Conservation (phyloP, 2,888 invertebrate genomes). For the Timema cristinae region DNA sequence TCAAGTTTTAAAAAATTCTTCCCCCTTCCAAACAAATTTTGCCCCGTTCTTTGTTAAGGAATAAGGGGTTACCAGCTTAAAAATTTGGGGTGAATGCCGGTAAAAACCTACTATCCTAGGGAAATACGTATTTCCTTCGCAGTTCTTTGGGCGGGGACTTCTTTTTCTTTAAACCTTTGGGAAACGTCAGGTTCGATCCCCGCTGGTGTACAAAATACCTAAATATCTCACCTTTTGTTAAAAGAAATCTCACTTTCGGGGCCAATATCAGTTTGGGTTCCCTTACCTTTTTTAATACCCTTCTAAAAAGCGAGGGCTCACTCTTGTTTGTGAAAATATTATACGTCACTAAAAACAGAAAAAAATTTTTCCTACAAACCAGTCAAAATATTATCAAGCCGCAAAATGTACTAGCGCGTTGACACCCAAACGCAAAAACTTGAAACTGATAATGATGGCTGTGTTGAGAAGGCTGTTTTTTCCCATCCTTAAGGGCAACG, state of each 20-base stretch:
- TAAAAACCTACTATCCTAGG: constrained; percentile 38
- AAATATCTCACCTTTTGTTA: constrained; percentile 30
- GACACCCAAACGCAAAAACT: not conserved
- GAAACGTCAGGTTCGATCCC: constrained; percentile 23
- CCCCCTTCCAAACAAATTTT: constrained; percentile 30
- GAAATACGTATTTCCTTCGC: constrained; percentile 29
- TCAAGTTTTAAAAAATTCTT: constrained; percentile 22
- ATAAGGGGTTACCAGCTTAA: constrained; percentile 34
- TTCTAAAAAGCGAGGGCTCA: constrained; percentile 29
- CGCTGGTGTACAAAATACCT: constrained; percentile 37
- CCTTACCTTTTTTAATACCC: constrained; percentile 29
- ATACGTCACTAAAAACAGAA: not conserved
- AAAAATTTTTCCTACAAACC: not conserved
- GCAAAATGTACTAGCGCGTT: not conserved
- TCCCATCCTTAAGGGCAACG: constrained; percentile 28
- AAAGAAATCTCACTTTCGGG: constrained; percentile 33
- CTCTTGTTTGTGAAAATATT: not conserved
- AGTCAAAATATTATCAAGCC: not conserved
- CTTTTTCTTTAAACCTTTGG: not conserved
- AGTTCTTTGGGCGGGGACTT: constrained; percentile 19
- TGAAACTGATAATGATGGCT: constrained; percentile 5
- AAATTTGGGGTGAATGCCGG: constrained; percentile 34
- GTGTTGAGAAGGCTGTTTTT: constrained; percentile 31
- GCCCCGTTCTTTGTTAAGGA: too few species aligned
- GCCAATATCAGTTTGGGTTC: constrained; percentile 31